Conservation (phyloP, 1,140 invertebrate genomes). For the Euwallacea similis region DNA sequence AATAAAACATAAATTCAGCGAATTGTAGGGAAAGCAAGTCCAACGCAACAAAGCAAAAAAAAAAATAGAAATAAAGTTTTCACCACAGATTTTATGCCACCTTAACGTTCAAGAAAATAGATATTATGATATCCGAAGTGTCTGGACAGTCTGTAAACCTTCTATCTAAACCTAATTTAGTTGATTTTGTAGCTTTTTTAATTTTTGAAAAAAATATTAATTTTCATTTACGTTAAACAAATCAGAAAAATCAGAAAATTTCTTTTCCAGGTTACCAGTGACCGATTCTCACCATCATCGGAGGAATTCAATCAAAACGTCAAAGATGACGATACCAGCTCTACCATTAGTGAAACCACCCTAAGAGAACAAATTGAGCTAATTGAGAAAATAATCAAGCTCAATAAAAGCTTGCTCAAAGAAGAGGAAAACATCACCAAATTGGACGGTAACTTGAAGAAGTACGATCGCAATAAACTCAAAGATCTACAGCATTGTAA, state of each 20-base stretch:
- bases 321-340: slow-evolving; percentile 55
- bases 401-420: slow-evolving; percentile 70
- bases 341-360: slow-evolving; percentile 48
- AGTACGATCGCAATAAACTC: slow-evolving; percentile 62
- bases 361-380: slow-evolving; percentile 64
- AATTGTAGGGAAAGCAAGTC: no score
- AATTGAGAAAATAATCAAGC: slow-evolving; percentile 68
- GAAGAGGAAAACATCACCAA: slow-evolving; percentile 70
- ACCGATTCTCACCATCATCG: slow-evolving; percentile 59
- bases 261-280: slow-evolving; percentile 54
- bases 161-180: no score
- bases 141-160: no score
- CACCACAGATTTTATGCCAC: no score
- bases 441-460: slow-evolving; percentile 66
- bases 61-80: no score
- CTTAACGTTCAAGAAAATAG: no score
- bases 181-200: no score
- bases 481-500: slow-evolving; percentile 36
- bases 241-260: background rate
- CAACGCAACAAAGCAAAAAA: no score
- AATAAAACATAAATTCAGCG: no score
- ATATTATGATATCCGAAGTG: no score
- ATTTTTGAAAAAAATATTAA: no score
- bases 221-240: background rate
- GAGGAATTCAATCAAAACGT: slow-evolving; percentile 58